These are phyloP conservation scores for Rugalucina vietnamica DNA, from an alignment of 2,888 invertebrate species.

Conservation along the genomic window DNA sequence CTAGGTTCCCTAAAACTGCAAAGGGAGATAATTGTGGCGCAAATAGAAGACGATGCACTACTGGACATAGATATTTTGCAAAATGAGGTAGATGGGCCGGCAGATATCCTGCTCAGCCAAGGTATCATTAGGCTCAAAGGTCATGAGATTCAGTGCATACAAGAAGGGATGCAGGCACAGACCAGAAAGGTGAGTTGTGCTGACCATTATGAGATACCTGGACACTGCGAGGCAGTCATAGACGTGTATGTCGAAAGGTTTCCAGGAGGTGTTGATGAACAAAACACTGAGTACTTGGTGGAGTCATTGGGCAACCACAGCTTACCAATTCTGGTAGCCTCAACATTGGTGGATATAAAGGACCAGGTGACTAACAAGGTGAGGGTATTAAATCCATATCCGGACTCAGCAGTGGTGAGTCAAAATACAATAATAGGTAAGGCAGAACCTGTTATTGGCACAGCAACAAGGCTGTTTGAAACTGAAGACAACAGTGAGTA, in stretches of 20 bases:
- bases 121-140: slow-evolving; percentile 11
- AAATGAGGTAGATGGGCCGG: slow-evolving; percentile 18
- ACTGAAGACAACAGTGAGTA: slow-evolving; percentile 9
- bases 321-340: slow-evolving; percentile 24
- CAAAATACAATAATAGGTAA: slow-evolving; percentile 30
- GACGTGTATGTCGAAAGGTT: slow-evolving; percentile 32
- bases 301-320: neutral
- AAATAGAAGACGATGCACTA: slow-evolving; percentile 29
- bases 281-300: neutral
- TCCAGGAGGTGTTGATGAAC: slow-evolving; percentile 18
- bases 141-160: neutral
- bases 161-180: neutral
- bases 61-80: slow-evolving; percentile 34
- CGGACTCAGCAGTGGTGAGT: neutral
- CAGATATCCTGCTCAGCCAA: slow-evolving; percentile 34
- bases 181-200: slow-evolving; percentile 19
- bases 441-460: slow-evolving; percentile 20
- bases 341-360: slow-evolving; percentile 36
- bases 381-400: slow-evolving; percentile 36
- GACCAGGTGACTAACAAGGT: slow-evolving; percentile 19
- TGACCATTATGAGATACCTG: slow-evolving; percentile 31
- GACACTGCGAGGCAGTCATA: slow-evolving; percentile 18
- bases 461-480: neutral
- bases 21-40: neutral
- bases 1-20: neutral